These are phyloP conservation scores for Synchiropus splendidus DNA, from an alignment of 2,113 vertebrate genomes.

Conservation along the genomic window DNA sequence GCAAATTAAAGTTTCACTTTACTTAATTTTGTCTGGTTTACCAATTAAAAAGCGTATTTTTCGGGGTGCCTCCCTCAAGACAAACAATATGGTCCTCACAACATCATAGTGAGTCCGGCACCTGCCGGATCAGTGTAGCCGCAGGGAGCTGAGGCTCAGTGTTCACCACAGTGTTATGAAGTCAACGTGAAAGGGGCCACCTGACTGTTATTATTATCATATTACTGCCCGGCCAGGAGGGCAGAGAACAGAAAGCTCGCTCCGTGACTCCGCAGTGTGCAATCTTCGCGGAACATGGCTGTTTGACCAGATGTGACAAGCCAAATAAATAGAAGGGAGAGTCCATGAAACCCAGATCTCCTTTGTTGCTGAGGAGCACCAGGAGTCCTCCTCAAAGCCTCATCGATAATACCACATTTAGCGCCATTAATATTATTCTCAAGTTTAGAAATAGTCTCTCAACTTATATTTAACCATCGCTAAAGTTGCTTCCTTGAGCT, in stretches of 20 bases:
- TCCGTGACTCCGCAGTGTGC: conserved; percentile 42
- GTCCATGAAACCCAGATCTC: conserved; percentile 42
- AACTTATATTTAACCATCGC: no score
- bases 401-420: not conserved
- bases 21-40: no score
- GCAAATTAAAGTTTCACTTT: no score
- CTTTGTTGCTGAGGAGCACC: conserved; percentile 4
- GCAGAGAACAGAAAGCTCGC: conserved; percentile 16
- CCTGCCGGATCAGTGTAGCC: conserved; percentile 28
- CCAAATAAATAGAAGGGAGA: conserved; percentile 48
- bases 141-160: conserved; percentile 16
- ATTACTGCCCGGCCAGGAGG: conserved; percentile 15
- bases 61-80: no score
- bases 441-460: not conserved
- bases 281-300: conserved; percentile 26
- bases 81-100: no score
- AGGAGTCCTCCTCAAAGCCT: conserved; percentile 2
- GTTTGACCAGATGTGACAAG: conserved; percentile 53
- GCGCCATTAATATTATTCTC: not conserved
- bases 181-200: conserved; percentile 30
- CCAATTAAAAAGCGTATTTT: no score
- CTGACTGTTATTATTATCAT: conserved; percentile 41
- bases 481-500: no score
- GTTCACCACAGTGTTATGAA: conserved; percentile 21
- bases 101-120: no score